Evolutionary conservation across 2,888 invertebrate genomes (phyloP).

Genomic region (Eupithecia subfuscata): DNA sequence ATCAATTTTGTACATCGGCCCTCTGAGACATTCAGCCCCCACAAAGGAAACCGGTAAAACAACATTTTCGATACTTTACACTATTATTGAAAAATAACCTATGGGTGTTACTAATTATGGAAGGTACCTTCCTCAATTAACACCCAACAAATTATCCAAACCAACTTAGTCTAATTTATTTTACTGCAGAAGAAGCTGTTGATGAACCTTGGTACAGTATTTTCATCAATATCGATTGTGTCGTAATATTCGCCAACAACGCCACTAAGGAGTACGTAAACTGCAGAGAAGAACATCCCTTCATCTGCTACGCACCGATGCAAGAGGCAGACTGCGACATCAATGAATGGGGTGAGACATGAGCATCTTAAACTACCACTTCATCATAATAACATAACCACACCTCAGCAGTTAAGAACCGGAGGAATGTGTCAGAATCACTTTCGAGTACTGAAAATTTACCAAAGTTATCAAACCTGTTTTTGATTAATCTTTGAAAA

Average conservation of each 20-base stretch:
- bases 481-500: background rate
- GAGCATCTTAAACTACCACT: background rate
- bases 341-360: background rate
- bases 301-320: background rate
- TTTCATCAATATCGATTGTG: background rate
- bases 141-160: background rate
- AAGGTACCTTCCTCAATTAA: background rate
- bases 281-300: slow-evolving; percentile 10
- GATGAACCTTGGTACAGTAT: no score
- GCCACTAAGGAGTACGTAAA: background rate
- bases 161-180: background rate
- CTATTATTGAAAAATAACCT: background rate
- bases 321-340: background rate
- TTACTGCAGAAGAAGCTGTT: background rate
- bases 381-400: no score
- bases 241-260: background rate
- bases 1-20: background rate
- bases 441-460: background rate
- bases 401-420: background rate
- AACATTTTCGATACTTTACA: background rate
- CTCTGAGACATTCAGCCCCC: background rate
- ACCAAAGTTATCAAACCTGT: background rate
- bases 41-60: background rate
- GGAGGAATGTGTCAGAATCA: background rate
- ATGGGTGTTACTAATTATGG: background rate